A percentile compares a stretch with the other conserved stretches of the same genome.
Conservation (phyloP, 2,888 invertebrate species). For the Protophormia terraenovae region DNA sequence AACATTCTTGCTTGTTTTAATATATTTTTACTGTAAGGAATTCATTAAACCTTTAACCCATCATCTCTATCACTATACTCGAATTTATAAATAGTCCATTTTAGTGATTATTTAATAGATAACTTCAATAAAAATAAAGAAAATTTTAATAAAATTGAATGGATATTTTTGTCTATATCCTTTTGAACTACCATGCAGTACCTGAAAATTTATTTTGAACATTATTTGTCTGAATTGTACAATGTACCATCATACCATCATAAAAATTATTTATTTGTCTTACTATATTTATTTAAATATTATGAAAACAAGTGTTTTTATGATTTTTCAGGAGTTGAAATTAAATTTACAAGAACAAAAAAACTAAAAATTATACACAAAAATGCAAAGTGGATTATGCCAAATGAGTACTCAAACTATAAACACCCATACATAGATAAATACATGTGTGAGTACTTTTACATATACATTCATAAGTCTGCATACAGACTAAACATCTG, state of each 20-base stretch:
- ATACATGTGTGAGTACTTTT: not conserved
- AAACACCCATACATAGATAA: not conserved
- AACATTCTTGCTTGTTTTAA: too few species aligned
- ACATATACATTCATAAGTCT: not conserved
- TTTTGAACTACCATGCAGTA: not conserved
- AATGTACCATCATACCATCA: too few species aligned
- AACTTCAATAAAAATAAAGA: too few species aligned
- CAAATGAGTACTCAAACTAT: slow-evolving; percentile 40
- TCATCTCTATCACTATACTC: too few species aligned
- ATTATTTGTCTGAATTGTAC: not conserved
- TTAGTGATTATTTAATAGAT: too few species aligned
- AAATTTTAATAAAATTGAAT: too few species aligned
- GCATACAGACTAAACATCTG: slow-evolving; percentile 34
- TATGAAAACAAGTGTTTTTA: slow-evolving; percentile 40
- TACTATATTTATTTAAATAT: slow-evolving; percentile 1
- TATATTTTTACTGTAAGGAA: too few species aligned
- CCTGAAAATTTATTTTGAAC: not conserved
- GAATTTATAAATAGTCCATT: too few species aligned
- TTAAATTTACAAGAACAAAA: slow-evolving; percentile 19
- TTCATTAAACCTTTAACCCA: too few species aligned
- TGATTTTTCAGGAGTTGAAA: slow-evolving; percentile 37
- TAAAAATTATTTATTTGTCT: slow-evolving; percentile 18
- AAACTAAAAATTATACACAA: slow-evolving; percentile 21
- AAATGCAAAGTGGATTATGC: slow-evolving; percentile 53
- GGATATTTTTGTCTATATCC: too few species aligned